Percentiles rank a stretch among this genome's conserved stretches.
These are phyloP conservation scores for Trachelus stipa DNA, from an alignment of 2,888 invertebrate species.

Conservation along the genomic window DNA sequence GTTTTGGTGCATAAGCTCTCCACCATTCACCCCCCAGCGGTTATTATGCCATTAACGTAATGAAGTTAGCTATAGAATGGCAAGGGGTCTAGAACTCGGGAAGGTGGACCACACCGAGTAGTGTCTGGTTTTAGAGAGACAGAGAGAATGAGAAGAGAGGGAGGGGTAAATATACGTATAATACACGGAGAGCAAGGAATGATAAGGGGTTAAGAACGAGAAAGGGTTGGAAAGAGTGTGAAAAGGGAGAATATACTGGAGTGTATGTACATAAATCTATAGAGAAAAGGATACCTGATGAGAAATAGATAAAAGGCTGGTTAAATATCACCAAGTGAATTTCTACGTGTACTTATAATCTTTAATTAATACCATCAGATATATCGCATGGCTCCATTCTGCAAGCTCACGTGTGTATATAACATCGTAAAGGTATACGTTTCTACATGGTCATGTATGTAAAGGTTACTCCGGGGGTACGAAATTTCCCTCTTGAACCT, in stretches of 20 bases:
- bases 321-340: constrained; percentile 26
- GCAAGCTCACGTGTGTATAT: neutral
- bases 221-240: constrained; percentile 8
- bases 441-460: neutral
- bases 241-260: neutral
- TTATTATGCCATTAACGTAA: constrained; percentile 66
- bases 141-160: constrained; percentile 2
- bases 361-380: constrained; percentile 34
- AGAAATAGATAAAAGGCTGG: constrained; percentile 36
- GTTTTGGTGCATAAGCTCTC: constrained; percentile 55
- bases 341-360: constrained; percentile 30
- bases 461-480: neutral
- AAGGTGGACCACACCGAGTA: neutral
- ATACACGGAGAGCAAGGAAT: constrained; percentile 24
- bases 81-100: constrained; percentile 18
- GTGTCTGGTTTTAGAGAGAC: neutral
- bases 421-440: neutral
- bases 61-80: constrained; percentile 56
- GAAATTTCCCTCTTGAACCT: constrained; percentile 1
- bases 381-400: neutral
- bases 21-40: constrained; percentile 47
- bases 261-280: neutral
- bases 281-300: neutral
- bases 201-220: constrained; percentile 15
- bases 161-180: constrained; percentile 6